Evolutionary conservation across 2,113 vertebrate species (phyloP), one percentile per base, ranked within the genome.

Genomic region (Channa argus): DNA sequence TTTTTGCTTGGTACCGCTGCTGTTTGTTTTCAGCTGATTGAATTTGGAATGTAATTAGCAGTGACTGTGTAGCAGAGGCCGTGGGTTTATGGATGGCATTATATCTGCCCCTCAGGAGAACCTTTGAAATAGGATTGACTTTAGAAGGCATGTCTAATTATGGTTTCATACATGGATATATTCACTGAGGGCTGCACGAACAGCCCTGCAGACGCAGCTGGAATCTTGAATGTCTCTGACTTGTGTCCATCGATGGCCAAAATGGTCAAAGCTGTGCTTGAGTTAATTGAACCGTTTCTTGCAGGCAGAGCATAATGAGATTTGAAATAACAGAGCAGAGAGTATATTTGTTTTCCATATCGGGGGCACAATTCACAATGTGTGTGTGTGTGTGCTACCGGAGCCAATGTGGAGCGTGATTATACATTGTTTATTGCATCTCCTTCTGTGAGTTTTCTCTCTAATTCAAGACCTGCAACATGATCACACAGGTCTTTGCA

Each of bases 11-110:
- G 56, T 74, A 13, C 51, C 38, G 54, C 63, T 68, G 61, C 79
- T 86, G 71, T 79, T 87, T 87, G 70, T 89, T 86, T 90, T 76
- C 65, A 84, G 33, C 61, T 80, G 84, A 91, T 87, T 86, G 80
- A 81, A 76, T 87, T 71, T 84, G 46, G 75, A 82, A 83, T 77
- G 76, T 89, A 84, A 90, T 90, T 90, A 89, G 82, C 60, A 86
- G 64, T 60, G 83, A 88, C 79, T 84, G 67, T 82, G 70, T 82
- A 53, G 80, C 74, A 45, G 50, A 68, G 86, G 80, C 76, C 82
- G 45, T 33, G 74, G 74, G 86, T 82, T 87, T 88, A 82, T 64
- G 70, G 81, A 12, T 68, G 71, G 74, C 8, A 33, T 72, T 72
- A 87, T 82, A 82, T 76, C 80, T 82, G 24, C 24, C 82, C 76